These are phyloP conservation scores for Gonocerus acuteangulatus DNA, from an alignment of 2,888 invertebrate species.

Conservation along the genomic window DNA sequence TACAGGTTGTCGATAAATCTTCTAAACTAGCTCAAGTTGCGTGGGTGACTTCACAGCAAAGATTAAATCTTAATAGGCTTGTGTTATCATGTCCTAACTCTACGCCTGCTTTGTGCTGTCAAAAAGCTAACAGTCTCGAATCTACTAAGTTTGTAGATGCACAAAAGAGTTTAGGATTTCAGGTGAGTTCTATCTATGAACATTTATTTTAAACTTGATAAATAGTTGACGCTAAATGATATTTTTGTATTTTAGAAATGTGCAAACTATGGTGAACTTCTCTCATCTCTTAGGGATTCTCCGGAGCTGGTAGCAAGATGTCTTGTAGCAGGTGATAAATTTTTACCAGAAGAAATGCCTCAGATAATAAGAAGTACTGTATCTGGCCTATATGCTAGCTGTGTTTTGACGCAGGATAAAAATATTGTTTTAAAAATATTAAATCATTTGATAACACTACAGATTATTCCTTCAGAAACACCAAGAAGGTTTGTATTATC, in stretches of 20 bases:
- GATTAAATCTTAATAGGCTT: slow-evolving; percentile 68
- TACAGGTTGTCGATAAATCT: slow-evolving; percentile 49
- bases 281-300: slow-evolving; percentile 58
- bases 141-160: slow-evolving; percentile 65
- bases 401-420: slow-evolving; percentile 67
- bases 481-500: slow-evolving; percentile 50
- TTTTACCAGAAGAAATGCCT: slow-evolving; percentile 46
- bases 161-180: slow-evolving; percentile 75
- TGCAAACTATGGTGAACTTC: slow-evolving; percentile 59
- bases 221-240: neutral
- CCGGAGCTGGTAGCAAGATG: slow-evolving; percentile 63
- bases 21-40: slow-evolving; percentile 62
- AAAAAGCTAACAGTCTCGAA: slow-evolving; percentile 57
- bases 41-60: slow-evolving; percentile 83
- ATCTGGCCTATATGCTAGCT: slow-evolving; percentile 64
- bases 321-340: slow-evolving; percentile 58
- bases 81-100: slow-evolving; percentile 66
- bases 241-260: slow-evolving; percentile 47
- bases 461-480: slow-evolving; percentile 62
- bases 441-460: slow-evolving; percentile 60
- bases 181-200: slow-evolving; percentile 48
- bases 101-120: slow-evolving; percentile 68
- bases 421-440: slow-evolving; percentile 56
- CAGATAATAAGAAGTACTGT: slow-evolving; percentile 51
- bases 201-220: neutral